Evolutionary conservation across 2,113 vertebrate species (phyloP).

Genomic region (Pao palembangensis): DNA sequence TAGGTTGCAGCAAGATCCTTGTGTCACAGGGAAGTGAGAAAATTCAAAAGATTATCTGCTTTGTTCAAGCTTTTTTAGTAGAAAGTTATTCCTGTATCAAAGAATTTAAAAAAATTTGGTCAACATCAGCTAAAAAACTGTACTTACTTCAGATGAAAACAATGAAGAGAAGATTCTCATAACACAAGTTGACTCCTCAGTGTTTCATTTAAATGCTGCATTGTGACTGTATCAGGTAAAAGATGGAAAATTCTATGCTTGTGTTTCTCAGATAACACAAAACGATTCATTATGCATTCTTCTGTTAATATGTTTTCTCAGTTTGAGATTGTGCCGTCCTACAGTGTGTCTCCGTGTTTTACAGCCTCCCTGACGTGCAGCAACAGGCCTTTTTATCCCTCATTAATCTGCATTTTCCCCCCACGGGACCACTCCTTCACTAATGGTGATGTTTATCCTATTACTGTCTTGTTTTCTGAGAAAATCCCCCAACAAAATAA

Average conservation of each 20-base stretch:
- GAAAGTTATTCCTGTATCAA: no score
- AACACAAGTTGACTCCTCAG: no score
- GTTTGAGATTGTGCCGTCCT: constrained; percentile 20
- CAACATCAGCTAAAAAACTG: no score
- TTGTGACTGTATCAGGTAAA: background rate
- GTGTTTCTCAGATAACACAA: background rate
- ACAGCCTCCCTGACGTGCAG: constrained; percentile 37
- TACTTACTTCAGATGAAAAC: no score
- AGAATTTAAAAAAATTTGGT: no score
- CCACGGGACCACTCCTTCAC: constrained; percentile 19
- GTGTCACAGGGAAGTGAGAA: constrained; percentile 2
- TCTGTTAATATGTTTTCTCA: constrained; percentile 4
- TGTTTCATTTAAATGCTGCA: no score
- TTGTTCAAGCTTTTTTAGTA: background rate
- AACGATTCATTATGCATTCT: background rate
- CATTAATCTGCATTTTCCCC: constrained; percentile 44
- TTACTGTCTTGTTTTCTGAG: constrained; percentile 44
- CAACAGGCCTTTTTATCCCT: constrained; percentile 50
- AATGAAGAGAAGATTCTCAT: no score
- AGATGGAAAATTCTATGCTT: background rate
- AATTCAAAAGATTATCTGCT: background rate
- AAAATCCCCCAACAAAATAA: constrained; percentile 45
- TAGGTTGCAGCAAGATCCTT: constrained; percentile 10
- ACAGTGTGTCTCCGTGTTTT: constrained; percentile 31
- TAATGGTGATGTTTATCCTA: constrained; percentile 47